Evolutionary conservation across 2,797 vertebrate genomes (phyloP).

Genomic region (Distichodus sexfasciatus): DNA sequence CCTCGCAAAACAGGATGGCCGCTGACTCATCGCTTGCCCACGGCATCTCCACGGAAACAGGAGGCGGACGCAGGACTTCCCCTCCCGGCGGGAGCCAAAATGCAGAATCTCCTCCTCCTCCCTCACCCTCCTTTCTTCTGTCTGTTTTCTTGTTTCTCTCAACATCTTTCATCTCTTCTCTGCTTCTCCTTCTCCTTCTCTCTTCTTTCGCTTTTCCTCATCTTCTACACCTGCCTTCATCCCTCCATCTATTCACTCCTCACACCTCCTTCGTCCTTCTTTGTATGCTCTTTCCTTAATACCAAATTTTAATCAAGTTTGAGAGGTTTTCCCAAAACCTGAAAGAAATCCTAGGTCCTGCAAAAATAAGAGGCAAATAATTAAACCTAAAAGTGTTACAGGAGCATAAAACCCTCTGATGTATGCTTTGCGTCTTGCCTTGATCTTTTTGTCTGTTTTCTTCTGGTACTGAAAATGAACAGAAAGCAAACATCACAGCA

Average conservation of each 20-base stretch:
- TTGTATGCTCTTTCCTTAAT: too few species aligned
- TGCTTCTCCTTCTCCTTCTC: not conserved
- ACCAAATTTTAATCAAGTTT: too few species aligned
- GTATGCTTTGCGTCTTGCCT: too few species aligned
- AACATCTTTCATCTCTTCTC: not conserved
- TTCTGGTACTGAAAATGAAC: too few species aligned
- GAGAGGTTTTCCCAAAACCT: too few species aligned
- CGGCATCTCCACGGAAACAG: constrained; percentile 25
- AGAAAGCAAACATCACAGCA: too few species aligned
- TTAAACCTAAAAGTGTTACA: constrained; percentile 1
- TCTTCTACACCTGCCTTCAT: too few species aligned
- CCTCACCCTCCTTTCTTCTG: not conserved
- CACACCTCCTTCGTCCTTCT: too few species aligned
- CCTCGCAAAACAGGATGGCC: constrained; percentile 43
- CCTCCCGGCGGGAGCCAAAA: not conserved
- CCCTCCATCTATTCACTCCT: too few species aligned
- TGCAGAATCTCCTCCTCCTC: not conserved
- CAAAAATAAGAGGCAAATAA: too few species aligned
- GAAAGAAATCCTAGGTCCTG: too few species aligned
- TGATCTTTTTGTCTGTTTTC: too few species aligned
- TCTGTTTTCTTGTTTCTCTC: not conserved
- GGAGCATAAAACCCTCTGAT: constrained; percentile 39
- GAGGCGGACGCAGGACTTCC: not conserved
- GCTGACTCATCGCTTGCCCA: constrained; percentile 55
- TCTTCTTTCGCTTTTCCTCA: constrained; percentile 22